Conservation (phyloP, 2,888 invertebrate species). For the Laspeyria flexula region DNA sequence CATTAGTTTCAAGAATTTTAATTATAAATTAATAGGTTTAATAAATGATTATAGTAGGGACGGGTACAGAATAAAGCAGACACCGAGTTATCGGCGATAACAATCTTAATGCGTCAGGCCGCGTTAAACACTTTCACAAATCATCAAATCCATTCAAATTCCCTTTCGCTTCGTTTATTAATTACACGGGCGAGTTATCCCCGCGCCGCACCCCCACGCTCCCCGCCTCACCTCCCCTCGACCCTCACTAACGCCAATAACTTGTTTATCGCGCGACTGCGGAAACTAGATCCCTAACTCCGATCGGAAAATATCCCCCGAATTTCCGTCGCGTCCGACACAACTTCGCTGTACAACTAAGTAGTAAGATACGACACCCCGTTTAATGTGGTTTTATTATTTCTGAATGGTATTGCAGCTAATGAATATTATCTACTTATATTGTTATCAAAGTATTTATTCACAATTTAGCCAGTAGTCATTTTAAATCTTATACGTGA, state of each 20-base stretch:
- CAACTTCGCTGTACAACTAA: constrained; percentile 40
- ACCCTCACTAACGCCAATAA: constrained; percentile 71
- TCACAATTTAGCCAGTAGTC: background rate
- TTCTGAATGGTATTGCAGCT: constrained; percentile 14
- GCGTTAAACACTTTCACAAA: constrained; percentile 61
- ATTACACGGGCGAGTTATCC: constrained; percentile 69
- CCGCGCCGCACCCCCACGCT: constrained; percentile 28
- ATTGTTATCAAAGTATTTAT: constrained; percentile 3
- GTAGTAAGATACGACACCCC: constrained; percentile 20
- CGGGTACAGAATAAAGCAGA: constrained; percentile 7
- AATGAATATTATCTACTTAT: constrained; percentile 8
- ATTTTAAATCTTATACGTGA: constrained; percentile 17
- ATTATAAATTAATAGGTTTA: constrained; percentile 27
- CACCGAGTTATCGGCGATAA: constrained; percentile 30
- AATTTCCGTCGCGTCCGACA: constrained; percentile 62
- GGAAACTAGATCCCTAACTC: constrained; percentile 77
- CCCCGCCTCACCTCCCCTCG: constrained; percentile 34
- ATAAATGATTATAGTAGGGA: constrained; percentile 19
- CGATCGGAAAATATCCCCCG: constrained; percentile 72
- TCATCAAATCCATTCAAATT: constrained; percentile 69
- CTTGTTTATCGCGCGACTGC: constrained; percentile 77
- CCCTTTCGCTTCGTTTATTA: constrained; percentile 74
- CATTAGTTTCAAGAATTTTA: constrained; percentile 24
- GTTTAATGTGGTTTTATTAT: constrained; percentile 27
- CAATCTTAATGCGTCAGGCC: constrained; percentile 32